Evolutionary conservation across 2,113 vertebrate genomes (phyloP), one percentile per base, ranked within the genome.

Genomic region (Onychostoma macrolepis): DNA sequence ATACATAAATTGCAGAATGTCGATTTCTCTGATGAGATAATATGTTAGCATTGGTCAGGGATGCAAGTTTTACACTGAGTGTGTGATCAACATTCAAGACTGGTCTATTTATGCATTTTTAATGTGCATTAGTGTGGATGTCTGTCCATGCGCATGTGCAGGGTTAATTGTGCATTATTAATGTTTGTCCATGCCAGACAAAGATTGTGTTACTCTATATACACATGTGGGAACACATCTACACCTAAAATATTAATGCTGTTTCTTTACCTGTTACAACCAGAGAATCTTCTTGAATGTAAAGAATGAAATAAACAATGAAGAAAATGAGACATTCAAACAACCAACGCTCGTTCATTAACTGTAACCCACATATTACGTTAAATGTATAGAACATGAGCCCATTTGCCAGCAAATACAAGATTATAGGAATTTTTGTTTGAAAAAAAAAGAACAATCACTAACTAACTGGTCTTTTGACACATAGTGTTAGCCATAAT

Each of bases 111-210:
- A 43, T 81, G 79, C 56, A 81, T 41, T 81, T 63, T 81, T 63
- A 81, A 63, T 63, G 33, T 63, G 33, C 2, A 21, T 56, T 71
- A 78, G 80, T 67, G 43, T 83, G 38, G 26, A 48, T 56, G 48
- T 36, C 33, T 28, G 63, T 56, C 63, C 38, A 48, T 81, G 21
- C 4, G 33, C 72, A 38, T 83, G 33, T n/a, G 43, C 71, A 28
- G 33, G 84, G 83, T 43, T 84, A 86, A 69, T 86, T 88, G 65
- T 90, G 43, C 71, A 90, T 88, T 88, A 88, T 88, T 89, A 75
- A 87, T 80, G 81, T 87, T 72, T 84, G 75, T 80, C 30, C 74
- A 76, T 88, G 74, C 80, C 65, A 79, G 72, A 61, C 80, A 41
- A 63, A 88, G 74, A 88, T 86, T 86, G 58, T 80, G 50, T 90